Evolutionary conservation across 2,797 vertebrate genomes (phyloP).

Genomic region (Phalloptychus januarius): DNA sequence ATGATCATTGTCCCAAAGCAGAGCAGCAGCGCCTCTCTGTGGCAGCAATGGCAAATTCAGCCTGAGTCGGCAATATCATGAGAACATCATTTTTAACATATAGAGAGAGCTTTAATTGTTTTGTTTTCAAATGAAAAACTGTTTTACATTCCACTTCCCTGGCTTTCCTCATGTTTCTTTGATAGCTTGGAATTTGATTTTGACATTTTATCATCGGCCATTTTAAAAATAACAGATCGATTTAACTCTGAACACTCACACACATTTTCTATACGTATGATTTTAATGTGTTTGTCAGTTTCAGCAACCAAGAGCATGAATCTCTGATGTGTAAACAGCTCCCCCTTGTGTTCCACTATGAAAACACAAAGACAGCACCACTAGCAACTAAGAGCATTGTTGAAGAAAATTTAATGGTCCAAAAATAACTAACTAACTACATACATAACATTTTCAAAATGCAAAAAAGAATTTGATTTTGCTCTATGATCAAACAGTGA

Average conservation of each 20-base stretch:
- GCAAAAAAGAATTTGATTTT: neutral
- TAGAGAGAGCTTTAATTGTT: neutral
- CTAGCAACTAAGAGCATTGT: neutral
- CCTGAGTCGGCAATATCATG: neutral
- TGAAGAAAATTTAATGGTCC: neutral
- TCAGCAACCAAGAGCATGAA: neutral
- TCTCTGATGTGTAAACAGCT: conserved; percentile 9
- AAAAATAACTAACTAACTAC: neutral
- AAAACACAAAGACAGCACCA: neutral
- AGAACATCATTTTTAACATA: neutral
- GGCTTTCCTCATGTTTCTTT: neutral
- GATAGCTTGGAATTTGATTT: neutral
- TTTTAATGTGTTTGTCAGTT: neutral
- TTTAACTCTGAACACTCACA: neutral
- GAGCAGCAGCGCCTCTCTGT: conserved; percentile 51
- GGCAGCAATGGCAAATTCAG: conserved; percentile 5
- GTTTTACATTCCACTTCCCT: neutral
- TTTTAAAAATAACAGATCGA: neutral
- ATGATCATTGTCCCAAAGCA: neutral
- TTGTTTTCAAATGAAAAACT: neutral
- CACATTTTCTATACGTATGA: neutral
- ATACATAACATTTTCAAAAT: neutral
- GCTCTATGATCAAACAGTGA: neutral
- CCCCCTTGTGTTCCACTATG: conserved; percentile 22
- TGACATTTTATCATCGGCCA: neutral